Evolutionary conservation across 2,888 invertebrate species (phyloP), one percentile per base, ranked within the genome.

Genomic region (Eupithecia abbreviata): DNA sequence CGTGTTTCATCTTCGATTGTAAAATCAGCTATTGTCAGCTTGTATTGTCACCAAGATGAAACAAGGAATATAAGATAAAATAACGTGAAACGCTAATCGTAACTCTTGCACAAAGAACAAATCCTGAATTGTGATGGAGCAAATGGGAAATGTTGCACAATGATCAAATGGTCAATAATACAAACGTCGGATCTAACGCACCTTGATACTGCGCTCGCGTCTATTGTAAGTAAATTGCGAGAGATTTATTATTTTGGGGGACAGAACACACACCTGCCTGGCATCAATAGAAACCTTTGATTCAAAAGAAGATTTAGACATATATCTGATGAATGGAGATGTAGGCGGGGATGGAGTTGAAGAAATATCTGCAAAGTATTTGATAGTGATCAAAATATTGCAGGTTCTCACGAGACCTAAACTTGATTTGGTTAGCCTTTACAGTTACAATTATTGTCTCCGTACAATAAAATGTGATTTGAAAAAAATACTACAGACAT

Each of bases 221-320:
- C 84, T 80, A 85, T 89, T 89, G 87, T 89, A 74, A 55, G 77
- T 80, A 87, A 90, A 90, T 90, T 88, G 86, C 85, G 84, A 79
- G 79, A 85, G 80, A 87, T 85, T 82, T 87, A 86, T 84, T 86
- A 85, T 87, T 82, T 73, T 80, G 83, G 85, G 81, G 81, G 80
- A 80, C 78, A 79, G 82, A 80, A 84, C 73, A 78, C 77, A 85
- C 86, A 90, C 88, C 90, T 89, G 90, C 87, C 76, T 77, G 43
- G 71, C 58, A 74, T 75, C 73, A 75, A 75, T 72, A 65, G 71
- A 69, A 51, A 68, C 55, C 30, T 71, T 73, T 62, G 49, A 73
- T 68, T 67, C 55, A 45, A 67, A 47, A 71, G 69, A 70, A 43
- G 69, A 77, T 79, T 74, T 66, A 79, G 73, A 77, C 72, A 70